These are phyloP conservation scores for Drosophila ambigua DNA, from an alignment of 1,140 invertebrate genomes.

Conservation along the genomic window DNA sequence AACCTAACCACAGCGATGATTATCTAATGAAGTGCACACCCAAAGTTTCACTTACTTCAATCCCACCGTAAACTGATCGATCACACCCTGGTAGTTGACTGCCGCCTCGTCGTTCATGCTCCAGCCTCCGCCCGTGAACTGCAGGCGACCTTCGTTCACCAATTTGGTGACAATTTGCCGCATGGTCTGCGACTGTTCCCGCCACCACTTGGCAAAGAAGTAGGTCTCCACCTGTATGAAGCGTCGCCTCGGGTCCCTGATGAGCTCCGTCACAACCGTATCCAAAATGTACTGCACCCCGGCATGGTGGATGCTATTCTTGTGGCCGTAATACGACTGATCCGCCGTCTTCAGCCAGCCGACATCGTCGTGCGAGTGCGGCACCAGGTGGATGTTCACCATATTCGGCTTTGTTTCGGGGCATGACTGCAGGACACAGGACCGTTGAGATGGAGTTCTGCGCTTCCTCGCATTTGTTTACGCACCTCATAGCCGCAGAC, in stretches of 20 bases:
- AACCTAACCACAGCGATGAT: constrained; percentile 55
- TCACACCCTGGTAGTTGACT: constrained; percentile 95
- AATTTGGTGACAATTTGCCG: constrained; percentile 86
- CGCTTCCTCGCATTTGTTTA: background rate
- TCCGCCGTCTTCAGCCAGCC: constrained; percentile 97
- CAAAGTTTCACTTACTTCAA: constrained; percentile 85
- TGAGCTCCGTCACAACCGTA: constrained; percentile 92
- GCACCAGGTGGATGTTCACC: constrained; percentile 92
- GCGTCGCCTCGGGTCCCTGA: constrained; percentile 88
- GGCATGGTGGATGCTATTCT: constrained; percentile 89
- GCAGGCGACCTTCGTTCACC: constrained; percentile 91
- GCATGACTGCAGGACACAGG: constrained; percentile 84
- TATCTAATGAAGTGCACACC: background rate
- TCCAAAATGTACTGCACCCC: constrained; percentile 96
- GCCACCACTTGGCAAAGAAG: constrained; percentile 97
- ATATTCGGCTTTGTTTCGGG: constrained; percentile 86
- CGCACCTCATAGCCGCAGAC: constrained; percentile 62
- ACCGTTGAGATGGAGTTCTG: background rate
- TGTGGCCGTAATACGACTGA: constrained; percentile 94
- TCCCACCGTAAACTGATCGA: constrained; percentile 96
- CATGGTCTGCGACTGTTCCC: constrained; percentile 88
- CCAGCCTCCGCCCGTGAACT: constrained; percentile 95
- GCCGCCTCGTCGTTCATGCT: constrained; percentile 97
- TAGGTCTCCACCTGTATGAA: constrained; percentile 87
- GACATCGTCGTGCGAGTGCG: constrained; percentile 95